Evolutionary conservation across 2,113 vertebrate species (phyloP), one percentile per base, ranked within the genome.

Genomic region (Mormyrus lacerda): DNA sequence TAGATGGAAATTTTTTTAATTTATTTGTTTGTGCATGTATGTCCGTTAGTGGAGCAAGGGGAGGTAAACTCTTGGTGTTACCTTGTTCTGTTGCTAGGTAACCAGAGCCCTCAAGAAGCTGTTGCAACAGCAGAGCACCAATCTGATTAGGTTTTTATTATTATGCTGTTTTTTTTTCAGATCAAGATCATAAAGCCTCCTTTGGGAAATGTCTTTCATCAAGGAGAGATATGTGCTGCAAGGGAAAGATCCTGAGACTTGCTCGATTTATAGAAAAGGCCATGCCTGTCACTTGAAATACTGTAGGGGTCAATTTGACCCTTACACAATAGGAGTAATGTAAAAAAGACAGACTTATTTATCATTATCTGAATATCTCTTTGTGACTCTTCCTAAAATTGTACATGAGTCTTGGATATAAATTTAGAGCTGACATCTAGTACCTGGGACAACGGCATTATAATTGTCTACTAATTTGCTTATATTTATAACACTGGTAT

Each of bases 71-170:
- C 89, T 73, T 69, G 83, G 83, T 61, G 61, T 61, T 89, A 89
- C 44, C 84, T 58, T 69, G 44, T 24, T 69, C 51, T 19, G 89
- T 89, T 89, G 89, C 89, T 89, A 86, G 89, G 89, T 69, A 89
- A 89, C 89, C 11, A 82, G 15, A 86, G 89, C 44, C 69, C 55
- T 85, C 58, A 86, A 82, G 61, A 85, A 65, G 84, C 44, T 69
- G n/a, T 47, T 89, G 83, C 89, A 53, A 86, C 39, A 51, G 45
- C 84, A 79, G 31, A 79, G 65, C 24, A 17, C 45, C 48, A 61
- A 87, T 87, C 61, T 87, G 45, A 87, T 87, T 73, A 53, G 65
- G 61, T 65, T 31, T 53, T 87, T 42, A 65, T 87, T 39, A 42
- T 87, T 87, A 39, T 87, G 17, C 55, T 87, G 48, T 86, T 53